Evolutionary conservation across 2,888 invertebrate genomes (phyloP).

Genomic region (Acanthoscelides obtectus): DNA sequence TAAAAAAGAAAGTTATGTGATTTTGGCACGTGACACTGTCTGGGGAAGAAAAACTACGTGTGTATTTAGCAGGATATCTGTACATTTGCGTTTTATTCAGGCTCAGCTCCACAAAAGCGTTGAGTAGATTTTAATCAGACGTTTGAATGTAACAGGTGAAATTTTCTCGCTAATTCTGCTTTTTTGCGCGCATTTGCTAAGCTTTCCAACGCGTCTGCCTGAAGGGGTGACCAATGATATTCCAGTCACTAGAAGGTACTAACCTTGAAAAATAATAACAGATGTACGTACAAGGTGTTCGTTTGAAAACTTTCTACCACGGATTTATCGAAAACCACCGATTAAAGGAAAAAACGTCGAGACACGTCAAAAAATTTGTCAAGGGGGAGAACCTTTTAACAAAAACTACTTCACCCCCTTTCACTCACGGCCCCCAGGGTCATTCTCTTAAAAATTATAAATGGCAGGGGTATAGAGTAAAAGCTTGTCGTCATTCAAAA

Average conservation of each 20-base stretch:
- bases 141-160: not conserved
- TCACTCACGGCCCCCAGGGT: too few relatives aligned
- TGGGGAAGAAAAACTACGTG: not conserved
- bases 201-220: not conserved
- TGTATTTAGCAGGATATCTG: not conserved
- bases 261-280: not conserved
- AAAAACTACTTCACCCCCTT: too few relatives aligned
- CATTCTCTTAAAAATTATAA: too few relatives aligned
- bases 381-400: too few relatives aligned
- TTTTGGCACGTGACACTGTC: not conserved
- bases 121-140: not conserved
- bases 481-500: too few relatives aligned
- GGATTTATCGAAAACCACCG: too few relatives aligned
- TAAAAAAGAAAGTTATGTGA: too few relatives aligned
- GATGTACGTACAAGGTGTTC: too few relatives aligned
- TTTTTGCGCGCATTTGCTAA: not conserved
- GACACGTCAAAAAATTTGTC: too few relatives aligned
- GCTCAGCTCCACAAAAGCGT: not conserved
- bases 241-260: not conserved
- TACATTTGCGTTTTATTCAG: not conserved
- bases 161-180: not conserved
- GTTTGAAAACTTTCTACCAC: too few relatives aligned
- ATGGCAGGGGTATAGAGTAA: too few relatives aligned
- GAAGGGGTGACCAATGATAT: not conserved
- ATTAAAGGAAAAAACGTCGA: too few relatives aligned